Percentiles rank a stretch among this genome's conserved stretches.
Conservation (phyloP, 1,140 invertebrate species). For the Belonocnema kinseyi region DNA sequence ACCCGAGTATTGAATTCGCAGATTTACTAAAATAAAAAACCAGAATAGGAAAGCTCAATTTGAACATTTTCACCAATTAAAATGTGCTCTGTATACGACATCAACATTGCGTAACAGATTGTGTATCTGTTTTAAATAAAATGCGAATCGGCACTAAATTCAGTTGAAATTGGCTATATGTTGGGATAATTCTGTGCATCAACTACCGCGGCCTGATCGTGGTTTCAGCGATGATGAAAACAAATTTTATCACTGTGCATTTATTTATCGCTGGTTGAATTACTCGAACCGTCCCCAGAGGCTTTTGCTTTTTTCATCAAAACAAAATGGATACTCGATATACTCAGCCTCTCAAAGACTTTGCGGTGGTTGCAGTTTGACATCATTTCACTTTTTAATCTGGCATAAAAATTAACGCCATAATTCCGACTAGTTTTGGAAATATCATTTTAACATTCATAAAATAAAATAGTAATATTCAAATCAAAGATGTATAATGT, state of each 20-base stretch:
- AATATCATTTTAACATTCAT: neutral
- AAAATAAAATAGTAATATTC: neutral
- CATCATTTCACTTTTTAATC: neutral
- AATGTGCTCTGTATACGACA: no score
- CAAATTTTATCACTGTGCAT: conserved; percentile 29
- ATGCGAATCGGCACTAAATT: neutral
- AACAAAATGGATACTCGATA: neutral
- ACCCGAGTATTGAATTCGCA: no score
- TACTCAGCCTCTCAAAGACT: neutral
- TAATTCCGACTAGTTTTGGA: neutral
- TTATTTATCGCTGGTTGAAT: conserved; percentile 20
- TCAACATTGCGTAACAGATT: no score
- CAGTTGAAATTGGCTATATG: neutral
- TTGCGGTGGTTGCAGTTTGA: neutral
- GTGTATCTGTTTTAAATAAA: no score
- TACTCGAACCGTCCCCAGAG: conserved; percentile 14
- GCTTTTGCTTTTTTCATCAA: conserved; percentile 9
- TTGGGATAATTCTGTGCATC: conserved; percentile 3
- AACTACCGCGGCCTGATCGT: neutral
- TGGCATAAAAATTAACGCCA: neutral
- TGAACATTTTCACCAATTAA: no score
- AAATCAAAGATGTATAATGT: neutral
- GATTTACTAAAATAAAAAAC: no score
- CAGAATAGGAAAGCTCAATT: no score
- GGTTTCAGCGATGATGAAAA: conserved; percentile 17